Evolutionary conservation across 2,113 vertebrate species (phyloP).

Genomic region (Cnemophilus loriae): DNA sequence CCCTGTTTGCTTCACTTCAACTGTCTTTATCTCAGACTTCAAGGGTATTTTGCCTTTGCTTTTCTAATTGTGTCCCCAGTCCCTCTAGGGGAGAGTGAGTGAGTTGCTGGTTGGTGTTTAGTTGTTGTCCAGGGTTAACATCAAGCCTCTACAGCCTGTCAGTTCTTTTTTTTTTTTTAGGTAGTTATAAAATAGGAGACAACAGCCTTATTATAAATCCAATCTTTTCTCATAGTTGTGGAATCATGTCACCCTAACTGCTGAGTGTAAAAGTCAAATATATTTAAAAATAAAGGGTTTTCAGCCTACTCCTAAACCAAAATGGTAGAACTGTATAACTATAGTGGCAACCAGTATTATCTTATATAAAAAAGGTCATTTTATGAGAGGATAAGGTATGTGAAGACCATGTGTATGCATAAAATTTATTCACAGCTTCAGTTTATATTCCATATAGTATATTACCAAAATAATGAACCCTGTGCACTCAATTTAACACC

Average conservation of each 20-base stretch:
- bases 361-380: neutral
- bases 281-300: neutral
- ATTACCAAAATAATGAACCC: neutral
- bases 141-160: neutral
- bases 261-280: neutral
- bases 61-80: accelerated
- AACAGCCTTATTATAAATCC: neutral
- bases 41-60: neutral
- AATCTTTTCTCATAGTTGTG: neutral
- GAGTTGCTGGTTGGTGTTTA: neutral
- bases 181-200: neutral
- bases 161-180: neutral
- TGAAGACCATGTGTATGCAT: neutral
- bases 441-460: neutral
- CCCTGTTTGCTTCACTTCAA: neutral
- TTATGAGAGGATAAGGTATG: neutral
- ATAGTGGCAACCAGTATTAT: neutral
- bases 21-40: neutral
- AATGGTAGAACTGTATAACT: neutral
- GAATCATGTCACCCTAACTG: neutral
- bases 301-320: neutral
- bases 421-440: neutral
- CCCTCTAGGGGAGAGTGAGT: neutral
- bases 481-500: neutral
- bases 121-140: neutral